These are phyloP conservation scores for Calliopum simillimum DNA, from an alignment of 2,888 invertebrate species.

Conservation along the genomic window DNA sequence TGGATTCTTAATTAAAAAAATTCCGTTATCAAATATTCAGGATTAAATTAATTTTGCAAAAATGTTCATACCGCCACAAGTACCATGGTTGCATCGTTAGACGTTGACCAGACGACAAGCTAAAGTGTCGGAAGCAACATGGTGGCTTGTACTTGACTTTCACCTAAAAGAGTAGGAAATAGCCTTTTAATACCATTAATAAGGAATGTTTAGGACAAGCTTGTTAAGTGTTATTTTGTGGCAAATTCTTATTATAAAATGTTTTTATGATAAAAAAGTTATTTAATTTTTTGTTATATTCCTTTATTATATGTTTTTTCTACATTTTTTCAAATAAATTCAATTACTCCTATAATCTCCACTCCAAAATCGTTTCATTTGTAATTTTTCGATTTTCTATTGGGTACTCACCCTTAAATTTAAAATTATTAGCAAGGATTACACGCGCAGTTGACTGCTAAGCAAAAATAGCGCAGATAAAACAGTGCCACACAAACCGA, in stretches of 20 bases:
- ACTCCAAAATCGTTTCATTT: constrained; percentile 20
- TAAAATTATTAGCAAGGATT: constrained; percentile 52
- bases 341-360: constrained; percentile 24
- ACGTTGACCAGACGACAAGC: no score
- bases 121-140: no score
- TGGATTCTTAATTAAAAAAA: constrained; percentile 22
- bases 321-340: constrained; percentile 6
- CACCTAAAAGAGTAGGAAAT: background rate
- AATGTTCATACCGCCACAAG: background rate
- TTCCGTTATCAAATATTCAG: background rate
- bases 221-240: no score
- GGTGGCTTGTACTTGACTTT: background rate
- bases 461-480: background rate
- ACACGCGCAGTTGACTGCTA: constrained; percentile 48
- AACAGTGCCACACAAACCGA: constrained; percentile 25
- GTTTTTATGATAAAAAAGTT: background rate
- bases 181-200: background rate
- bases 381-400: background rate
- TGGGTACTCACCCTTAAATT: constrained; percentile 40
- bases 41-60: background rate
- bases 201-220: no score
- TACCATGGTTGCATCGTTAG: no score
- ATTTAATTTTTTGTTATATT: background rate
- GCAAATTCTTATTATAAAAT: no score
- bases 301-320: background rate